A percentile compares a stretch with the other conserved stretches of the same genome.
Evolutionary conservation across 2,797 vertebrate species (phyloP).

Genomic region (Scolopax rusticola): DNA sequence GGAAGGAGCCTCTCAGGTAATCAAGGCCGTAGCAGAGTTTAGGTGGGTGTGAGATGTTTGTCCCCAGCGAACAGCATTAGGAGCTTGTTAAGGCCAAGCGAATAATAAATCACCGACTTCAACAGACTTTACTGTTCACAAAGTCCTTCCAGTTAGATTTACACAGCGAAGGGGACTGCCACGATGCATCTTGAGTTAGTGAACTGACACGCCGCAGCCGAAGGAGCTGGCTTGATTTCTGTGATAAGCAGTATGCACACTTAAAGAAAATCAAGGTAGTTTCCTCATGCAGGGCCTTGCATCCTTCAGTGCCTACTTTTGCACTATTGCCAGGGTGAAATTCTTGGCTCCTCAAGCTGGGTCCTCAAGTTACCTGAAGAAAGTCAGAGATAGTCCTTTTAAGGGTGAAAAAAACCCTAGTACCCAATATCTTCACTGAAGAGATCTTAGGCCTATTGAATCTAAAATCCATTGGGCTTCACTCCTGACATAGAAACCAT

Average conservation of each 20-base stretch:
- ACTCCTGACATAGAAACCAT: neutral
- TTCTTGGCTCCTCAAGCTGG: neutral
- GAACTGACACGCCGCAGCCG: neutral
- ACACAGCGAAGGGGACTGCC: neutral
- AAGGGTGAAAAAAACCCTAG: neutral
- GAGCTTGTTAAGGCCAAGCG: neutral
- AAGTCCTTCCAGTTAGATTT: slow-evolving; percentile 13
- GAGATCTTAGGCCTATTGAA: neutral
- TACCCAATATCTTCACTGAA: neutral
- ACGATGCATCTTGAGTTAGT: neutral
- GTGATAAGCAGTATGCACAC: neutral
- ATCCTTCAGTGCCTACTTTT: neutral
- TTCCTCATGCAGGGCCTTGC: neutral
- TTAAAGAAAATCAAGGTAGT: neutral
- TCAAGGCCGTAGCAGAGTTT: neutral
- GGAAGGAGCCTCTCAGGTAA: neutral
- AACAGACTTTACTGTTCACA: neutral
- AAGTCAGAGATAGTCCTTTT: neutral
- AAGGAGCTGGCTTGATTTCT: slow-evolving; percentile 12
- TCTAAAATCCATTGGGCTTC: neutral
- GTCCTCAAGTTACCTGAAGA: neutral
- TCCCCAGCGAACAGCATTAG: neutral
- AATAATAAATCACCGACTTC: slow-evolving; percentile 43
- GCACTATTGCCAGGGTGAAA: neutral
- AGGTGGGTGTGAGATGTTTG: slow-evolving; percentile 1